phyloP scores from a whole-genome alignment of 2,888 invertebrate species.

The Azorinus chamasolen region DNA sequence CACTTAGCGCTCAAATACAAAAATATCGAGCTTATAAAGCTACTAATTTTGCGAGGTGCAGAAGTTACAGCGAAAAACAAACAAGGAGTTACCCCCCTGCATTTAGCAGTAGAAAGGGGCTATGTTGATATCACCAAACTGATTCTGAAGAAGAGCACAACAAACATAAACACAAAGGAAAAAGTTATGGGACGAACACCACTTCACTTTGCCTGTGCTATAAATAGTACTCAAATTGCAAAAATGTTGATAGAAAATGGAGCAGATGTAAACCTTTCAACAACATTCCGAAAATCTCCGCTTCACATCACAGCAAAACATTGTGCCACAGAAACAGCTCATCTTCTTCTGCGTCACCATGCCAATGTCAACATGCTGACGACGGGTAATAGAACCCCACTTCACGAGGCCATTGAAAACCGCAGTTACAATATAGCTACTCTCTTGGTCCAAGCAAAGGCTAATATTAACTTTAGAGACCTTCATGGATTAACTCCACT shows the following conservation, averaged over 20 bases:
- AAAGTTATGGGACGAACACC: conserved; percentile 79
- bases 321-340: conserved; percentile 70
- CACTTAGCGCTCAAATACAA: conserved; percentile 71
- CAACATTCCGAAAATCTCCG: conserved; percentile 77
- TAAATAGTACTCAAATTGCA: conserved; percentile 68
- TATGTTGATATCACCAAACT: conserved; percentile 71
- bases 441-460: conserved; percentile 72
- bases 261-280: conserved; percentile 80
- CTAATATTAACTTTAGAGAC: conserved; percentile 76
- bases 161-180: conserved; percentile 77
- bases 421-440: conserved; percentile 67
- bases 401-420: conserved; percentile 74
- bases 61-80: conserved; percentile 74
- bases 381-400: conserved; percentile 74
- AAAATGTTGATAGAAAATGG: conserved; percentile 75
- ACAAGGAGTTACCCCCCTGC: conserved; percentile 74
- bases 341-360: conserved; percentile 67
- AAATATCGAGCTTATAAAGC: conserved; percentile 71
- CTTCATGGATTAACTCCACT: conserved; percentile 77
- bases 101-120: conserved; percentile 71
- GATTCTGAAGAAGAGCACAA: conserved; percentile 74
- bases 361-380: conserved; percentile 78
- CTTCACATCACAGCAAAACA: conserved; percentile 74
- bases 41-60: conserved; percentile 69
- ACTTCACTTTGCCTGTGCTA: conserved; percentile 76